Evolutionary conservation across 2,113 vertebrate genomes (phyloP), one percentile per base, ranked within the genome.

Genomic region (Hiodon alosoides): DNA sequence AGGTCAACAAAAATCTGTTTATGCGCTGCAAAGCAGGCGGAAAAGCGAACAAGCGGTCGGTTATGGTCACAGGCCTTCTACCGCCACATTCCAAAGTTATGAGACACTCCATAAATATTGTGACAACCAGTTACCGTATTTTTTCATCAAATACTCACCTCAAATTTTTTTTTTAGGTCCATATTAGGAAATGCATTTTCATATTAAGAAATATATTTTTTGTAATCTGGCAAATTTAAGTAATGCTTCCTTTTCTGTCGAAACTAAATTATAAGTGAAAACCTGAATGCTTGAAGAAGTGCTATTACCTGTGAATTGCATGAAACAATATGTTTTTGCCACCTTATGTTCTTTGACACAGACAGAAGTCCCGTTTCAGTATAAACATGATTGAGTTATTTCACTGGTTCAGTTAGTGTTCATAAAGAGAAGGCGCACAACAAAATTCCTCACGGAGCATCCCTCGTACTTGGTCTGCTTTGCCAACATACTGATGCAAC

Each of bases 401-500:
- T 31, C 31, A 31, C 31, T 1, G 31, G 31, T 67, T 10, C 48
- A 67, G 3, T 50, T 2, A n/a, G 53, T 16, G 10, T 54, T 11
- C 68, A 54, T 31, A 54, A 53, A 10, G n/a, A n/a, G 3, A 64
- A 3, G 8, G 58, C 69, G 5, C 55, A 59, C 13, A 14, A 60
- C 11, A 14, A 10, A 60, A 4, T 14, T 4, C 11, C 11, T 14
- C 64, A 7, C 62, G 17, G 17, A 17, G 62, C 62, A 46, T 46
- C 17, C 8, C 48, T 46, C 17, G 13, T 0, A 17, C 64, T 10
- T 6, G 2, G 7, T 57, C 61, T 67, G 50, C 47, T 67, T 74
- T 62, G 68, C 54, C 31, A 65, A 61, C 77, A 73, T 77, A 79
- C 77, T 86, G 81, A 84, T 87, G 82, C 79, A 84, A 82, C 78